phyloP scores from a whole-genome alignment of 2,113 vertebrate species.

The Gyps fulvus region DNA sequence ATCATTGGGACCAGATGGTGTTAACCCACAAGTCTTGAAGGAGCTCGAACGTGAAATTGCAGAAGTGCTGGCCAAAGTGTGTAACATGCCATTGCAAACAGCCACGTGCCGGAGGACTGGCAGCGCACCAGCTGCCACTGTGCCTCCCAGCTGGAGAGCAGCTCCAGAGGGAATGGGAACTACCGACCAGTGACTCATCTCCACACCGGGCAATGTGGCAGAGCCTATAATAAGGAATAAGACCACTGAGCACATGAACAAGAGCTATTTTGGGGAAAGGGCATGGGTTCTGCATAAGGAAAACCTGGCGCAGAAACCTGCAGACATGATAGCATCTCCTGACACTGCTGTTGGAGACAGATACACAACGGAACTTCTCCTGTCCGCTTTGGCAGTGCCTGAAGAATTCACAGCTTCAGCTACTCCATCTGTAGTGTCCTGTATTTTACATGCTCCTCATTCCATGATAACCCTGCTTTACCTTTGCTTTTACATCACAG shows the following conservation, averaged over 20 bases:
- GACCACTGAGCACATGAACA: neutral
- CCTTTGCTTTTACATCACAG: neutral
- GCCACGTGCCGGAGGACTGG: fast-evolving
- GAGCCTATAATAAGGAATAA: neutral
- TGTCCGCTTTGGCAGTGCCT: neutral
- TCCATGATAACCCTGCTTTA: neutral
- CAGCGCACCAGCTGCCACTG: neutral
- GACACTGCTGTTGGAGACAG: neutral
- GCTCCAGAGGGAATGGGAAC: fast-evolving
- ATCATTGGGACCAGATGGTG: neutral
- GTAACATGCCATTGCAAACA: neutral
- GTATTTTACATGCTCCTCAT: neutral
- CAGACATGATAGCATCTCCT: fast-evolving
- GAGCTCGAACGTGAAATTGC: fast-evolving
- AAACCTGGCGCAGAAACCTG: neutral
- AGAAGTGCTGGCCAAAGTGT: neutral
- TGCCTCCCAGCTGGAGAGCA: fast-evolving
- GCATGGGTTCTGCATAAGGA: neutral
- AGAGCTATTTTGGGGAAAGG: neutral
- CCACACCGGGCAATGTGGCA: fast-evolving
- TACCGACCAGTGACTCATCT: fast-evolving
- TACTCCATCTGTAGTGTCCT: neutral
- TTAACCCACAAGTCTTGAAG: neutral
- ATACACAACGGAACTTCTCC: neutral
- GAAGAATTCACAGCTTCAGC: neutral